Conservation (phyloP, 1,140 invertebrate genomes). For the Drosophila seguyi region DNA sequence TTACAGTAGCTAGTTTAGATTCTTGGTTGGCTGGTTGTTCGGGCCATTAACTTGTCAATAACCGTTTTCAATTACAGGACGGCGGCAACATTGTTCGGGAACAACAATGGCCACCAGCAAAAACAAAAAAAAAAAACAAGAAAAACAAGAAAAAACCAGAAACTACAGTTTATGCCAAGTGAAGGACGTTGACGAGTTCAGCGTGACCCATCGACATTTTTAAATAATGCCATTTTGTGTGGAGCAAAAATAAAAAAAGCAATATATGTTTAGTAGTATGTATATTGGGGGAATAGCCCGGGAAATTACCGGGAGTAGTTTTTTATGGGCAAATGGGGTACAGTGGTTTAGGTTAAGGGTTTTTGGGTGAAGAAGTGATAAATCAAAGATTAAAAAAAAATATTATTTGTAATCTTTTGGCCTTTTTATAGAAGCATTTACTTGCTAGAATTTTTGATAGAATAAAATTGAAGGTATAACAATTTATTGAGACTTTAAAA, state of each 20-base stretch:
- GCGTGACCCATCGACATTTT: constrained; percentile 82
- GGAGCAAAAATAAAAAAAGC: constrained; percentile 48
- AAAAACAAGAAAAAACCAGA: neutral
- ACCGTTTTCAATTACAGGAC: constrained; percentile 79
- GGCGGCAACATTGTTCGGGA: constrained; percentile 21
- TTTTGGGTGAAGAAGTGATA: neutral
- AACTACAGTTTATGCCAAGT: constrained; percentile 17
- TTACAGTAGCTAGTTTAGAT: constrained; percentile 54
- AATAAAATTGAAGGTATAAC: neutral
- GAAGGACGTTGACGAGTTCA: constrained; percentile 59
- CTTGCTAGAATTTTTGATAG: neutral
- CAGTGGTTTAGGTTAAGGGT: constrained; percentile 19
- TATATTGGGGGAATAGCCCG: constrained; percentile 30
- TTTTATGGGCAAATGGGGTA: constrained; percentile 10
- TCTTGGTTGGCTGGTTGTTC: constrained; percentile 38
- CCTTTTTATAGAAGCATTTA: neutral
- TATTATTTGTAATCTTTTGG: neutral
- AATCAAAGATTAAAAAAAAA: neutral
- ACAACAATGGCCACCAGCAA: neutral
- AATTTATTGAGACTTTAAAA: neutral
- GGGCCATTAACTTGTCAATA: constrained; percentile 81
- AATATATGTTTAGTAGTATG: constrained; percentile 30
- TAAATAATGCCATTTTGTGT: constrained; percentile 77
- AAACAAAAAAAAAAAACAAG: constrained; percentile 16
- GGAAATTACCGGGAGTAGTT: constrained; percentile 37